A percentile compares a stretch with the other conserved stretches of the same genome.
Conservation (phyloP, 2,113 vertebrate genomes). For the Murina feae region DNA sequence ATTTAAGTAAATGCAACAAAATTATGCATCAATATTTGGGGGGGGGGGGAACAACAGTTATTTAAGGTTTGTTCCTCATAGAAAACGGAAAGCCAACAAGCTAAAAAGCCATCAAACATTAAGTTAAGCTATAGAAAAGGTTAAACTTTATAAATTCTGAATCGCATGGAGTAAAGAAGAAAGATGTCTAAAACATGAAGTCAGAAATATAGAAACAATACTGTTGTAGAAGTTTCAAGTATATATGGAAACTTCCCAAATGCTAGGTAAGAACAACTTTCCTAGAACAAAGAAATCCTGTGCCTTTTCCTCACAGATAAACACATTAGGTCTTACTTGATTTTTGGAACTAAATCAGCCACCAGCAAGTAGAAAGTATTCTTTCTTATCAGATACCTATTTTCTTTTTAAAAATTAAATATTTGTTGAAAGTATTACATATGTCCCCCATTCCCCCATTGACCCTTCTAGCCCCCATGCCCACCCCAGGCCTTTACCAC, state of each 20-base stretch:
- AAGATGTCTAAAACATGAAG: background rate
- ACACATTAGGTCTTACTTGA: background rate
- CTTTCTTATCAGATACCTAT: background rate
- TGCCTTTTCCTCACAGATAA: background rate
- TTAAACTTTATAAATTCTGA: background rate
- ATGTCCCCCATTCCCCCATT: too few species aligned
- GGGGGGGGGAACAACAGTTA: background rate
- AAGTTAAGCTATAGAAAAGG: background rate
- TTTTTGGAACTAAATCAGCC: background rate
- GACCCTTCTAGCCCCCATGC: too few species aligned
- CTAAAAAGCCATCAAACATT: background rate
- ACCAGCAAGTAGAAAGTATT: background rate
- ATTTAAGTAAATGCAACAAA: constrained; percentile 14
- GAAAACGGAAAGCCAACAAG: background rate
- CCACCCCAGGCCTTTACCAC: too few species aligned
- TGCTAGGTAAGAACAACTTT: background rate
- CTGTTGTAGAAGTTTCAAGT: background rate
- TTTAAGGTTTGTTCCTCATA: background rate
- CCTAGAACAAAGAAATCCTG: background rate
- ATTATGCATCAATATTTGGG: background rate
- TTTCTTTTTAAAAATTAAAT: background rate
- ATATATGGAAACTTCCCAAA: background rate
- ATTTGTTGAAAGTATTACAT: too few species aligned
- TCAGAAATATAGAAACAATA: background rate
- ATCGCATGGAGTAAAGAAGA: background rate